These are phyloP conservation scores for Automeris io DNA, from an alignment of 2,888 invertebrate genomes.

Conservation along the genomic window DNA sequence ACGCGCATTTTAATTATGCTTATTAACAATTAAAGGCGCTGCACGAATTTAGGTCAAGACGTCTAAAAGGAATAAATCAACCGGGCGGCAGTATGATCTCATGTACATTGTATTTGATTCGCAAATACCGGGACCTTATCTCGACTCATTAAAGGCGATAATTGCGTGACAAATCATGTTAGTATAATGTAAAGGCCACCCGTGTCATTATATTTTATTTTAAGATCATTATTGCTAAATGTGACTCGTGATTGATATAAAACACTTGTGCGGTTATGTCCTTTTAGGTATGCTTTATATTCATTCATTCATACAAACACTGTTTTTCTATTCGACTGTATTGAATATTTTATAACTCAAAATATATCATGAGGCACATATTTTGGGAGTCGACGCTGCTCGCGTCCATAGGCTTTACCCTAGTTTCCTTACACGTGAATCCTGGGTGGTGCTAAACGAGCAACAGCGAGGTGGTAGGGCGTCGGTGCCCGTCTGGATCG, in stretches of 20 bases:
- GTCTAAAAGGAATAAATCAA: slow-evolving; percentile 74
- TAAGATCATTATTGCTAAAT: slow-evolving; percentile 60
- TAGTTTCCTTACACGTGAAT: too few species aligned
- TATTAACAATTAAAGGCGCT: slow-evolving; percentile 76
- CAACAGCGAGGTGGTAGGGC: too few species aligned
- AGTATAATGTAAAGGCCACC: slow-evolving; percentile 42
- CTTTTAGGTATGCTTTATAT: not conserved
- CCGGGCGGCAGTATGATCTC: slow-evolving; percentile 65
- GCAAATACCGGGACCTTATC: slow-evolving; percentile 29
- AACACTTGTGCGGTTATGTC: not conserved
- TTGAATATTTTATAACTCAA: too few species aligned
- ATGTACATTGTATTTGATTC: slow-evolving; percentile 33
- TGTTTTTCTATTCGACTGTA: too few species aligned
- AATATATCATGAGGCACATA: too few species aligned
- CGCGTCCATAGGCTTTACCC: too few species aligned
- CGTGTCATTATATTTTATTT: slow-evolving; percentile 65
- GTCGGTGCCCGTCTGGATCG: too few species aligned
- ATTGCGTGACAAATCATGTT: slow-evolving; percentile 23
- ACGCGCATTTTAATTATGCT: slow-evolving; percentile 75
- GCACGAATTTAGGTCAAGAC: slow-evolving; percentile 70
- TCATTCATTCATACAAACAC: too few species aligned
- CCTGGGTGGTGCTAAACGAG: too few species aligned
- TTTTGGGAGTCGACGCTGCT: too few species aligned
- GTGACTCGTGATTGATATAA: slow-evolving; percentile 14
- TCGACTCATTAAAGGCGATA: slow-evolving; percentile 22